These are phyloP conservation scores for Aleiodes sp. DNA, from an alignment of 1,140 invertebrate genomes.

Conservation along the genomic window DNA sequence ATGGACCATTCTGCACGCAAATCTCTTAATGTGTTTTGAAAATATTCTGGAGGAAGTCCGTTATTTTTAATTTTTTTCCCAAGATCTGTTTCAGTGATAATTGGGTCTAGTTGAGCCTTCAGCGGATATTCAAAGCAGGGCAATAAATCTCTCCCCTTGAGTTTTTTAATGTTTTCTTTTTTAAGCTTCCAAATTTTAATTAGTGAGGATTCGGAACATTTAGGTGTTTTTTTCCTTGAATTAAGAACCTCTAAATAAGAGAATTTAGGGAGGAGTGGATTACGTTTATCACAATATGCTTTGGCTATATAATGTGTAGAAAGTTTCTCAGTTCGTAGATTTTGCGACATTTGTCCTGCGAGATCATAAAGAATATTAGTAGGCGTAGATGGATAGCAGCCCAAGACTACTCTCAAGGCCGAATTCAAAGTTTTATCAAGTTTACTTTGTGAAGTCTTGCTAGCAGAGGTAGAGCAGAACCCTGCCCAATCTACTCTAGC, in stretches of 20 bases:
- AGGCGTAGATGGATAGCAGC: slow-evolving; percentile 33
- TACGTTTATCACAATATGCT: not conserved
- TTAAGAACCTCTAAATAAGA: slow-evolving; percentile 5
- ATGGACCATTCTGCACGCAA: not conserved
- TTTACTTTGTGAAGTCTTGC: not conserved
- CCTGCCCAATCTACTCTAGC: slow-evolving; percentile 34
- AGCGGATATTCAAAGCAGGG: slow-evolving; percentile 22
- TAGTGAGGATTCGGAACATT: not conserved
- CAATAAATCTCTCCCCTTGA: slow-evolving; percentile 1
- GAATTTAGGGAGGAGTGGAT: slow-evolving; percentile 9
- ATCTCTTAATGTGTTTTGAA: not conserved
- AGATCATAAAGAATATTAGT: slow-evolving; percentile 29
- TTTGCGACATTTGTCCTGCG: slow-evolving; percentile 20
- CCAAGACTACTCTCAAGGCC: slow-evolving; percentile 26
- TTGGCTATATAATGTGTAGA: slow-evolving; percentile 8
- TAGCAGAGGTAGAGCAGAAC: slow-evolving; percentile 11
- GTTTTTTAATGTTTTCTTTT: slow-evolving; percentile 7
- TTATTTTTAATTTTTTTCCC: slow-evolving; percentile 22
- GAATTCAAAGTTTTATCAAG: slow-evolving; percentile 25
- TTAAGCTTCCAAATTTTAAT: slow-evolving; percentile 4
- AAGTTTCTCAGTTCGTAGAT: slow-evolving; percentile 11
- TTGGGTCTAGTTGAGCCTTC: slow-evolving; percentile 21
- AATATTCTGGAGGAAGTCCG: not conserved
- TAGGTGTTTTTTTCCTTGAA: slow-evolving; percentile 13
- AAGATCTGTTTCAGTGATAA: not conserved